Base-by-base conservation (phyloP, 2,888 invertebrate species). In the Rhagonycha fulva region DNA sequence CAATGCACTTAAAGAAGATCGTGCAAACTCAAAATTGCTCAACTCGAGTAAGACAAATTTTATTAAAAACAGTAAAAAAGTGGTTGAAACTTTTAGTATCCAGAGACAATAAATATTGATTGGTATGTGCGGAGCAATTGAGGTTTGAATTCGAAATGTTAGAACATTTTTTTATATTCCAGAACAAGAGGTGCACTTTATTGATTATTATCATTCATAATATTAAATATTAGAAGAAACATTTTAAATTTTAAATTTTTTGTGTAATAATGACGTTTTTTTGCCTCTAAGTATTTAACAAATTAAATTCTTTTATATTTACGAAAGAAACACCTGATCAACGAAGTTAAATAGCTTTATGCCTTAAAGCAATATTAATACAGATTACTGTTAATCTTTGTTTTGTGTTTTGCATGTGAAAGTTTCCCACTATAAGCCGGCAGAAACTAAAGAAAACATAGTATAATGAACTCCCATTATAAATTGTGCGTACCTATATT, bases 371-470 rank as follows among this genome's bases (percentile, higher is more conserved):
- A 7, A 47, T 47, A 47, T 2, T 47, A 47, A 47, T 47, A 66
- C 24, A 66, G 26, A 66, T 24, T 66, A 66, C 24, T 23, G 63
- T 66, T 66, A 66, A 66, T 66, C 63, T 66, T 66, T 66, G 63
- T 66, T 66, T 66, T 26, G 63, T 66, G 26, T 66, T 66, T 66
- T 26, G 63, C 26, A 66, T 66, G 63, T 66, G 63, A 66, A 66
- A 66, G 63, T 66, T 66, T 66, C 63, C 63, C 63, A 66, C 63
- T 26, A 26, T 24, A 66, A 66, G 24, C 24, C 63, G 26, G 26
- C 63, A 24, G 12, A 66, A 24, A 9, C 19, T 24, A 66, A 66
- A 66, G 63, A 66, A 66, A 66, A 24, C 24, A 66, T 24, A 63
- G 26, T 66, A 66, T 66, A 66, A 66, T 66, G 63, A 66, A 66